Evolutionary conservation across 2,888 invertebrate genomes (phyloP).

Genomic region (Ceramica pisi): DNA sequence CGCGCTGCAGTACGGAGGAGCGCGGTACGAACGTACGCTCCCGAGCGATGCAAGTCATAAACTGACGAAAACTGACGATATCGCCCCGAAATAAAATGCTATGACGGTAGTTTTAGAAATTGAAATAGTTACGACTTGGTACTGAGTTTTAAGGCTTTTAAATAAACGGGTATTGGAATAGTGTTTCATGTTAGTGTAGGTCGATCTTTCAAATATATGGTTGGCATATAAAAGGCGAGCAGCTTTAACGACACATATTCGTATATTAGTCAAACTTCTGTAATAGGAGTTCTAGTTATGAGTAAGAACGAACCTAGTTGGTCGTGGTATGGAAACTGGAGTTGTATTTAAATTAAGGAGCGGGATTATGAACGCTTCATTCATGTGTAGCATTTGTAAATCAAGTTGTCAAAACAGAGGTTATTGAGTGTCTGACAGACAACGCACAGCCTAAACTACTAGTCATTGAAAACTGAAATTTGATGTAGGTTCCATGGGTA

Average conservation of each 20-base stretch:
- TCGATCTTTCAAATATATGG: conserved; percentile 9
- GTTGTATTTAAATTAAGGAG: too few relatives aligned
- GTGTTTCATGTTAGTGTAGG: neutral
- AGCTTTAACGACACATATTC: neutral
- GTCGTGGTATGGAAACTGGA: too few relatives aligned
- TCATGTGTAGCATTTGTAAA: too few relatives aligned
- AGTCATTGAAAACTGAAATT: too few relatives aligned
- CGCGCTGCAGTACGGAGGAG: conserved; percentile 22
- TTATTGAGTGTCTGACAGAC: too few relatives aligned
- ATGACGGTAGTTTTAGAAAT: conserved; percentile 42
- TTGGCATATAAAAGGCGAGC: neutral
- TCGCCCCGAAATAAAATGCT: conserved; percentile 35
- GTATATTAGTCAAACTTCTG: neutral
- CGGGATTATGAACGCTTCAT: too few relatives aligned
- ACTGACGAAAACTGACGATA: conserved; percentile 38
- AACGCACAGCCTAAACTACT: too few relatives aligned
- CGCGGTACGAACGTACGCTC: conserved; percentile 13
- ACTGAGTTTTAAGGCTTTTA: conserved; percentile 27
- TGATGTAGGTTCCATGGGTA: too few relatives aligned
- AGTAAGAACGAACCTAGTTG: neutral
- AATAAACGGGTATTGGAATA: conserved; percentile 12
- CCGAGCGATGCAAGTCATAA: conserved; percentile 44
- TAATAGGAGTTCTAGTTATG: neutral
- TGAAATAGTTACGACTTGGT: conserved; percentile 41
- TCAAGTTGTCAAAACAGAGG: too few relatives aligned